Base-by-base conservation (phyloP, 64 coral and sea anemone genomes). In the Pocillopora verrucosa region DNA sequence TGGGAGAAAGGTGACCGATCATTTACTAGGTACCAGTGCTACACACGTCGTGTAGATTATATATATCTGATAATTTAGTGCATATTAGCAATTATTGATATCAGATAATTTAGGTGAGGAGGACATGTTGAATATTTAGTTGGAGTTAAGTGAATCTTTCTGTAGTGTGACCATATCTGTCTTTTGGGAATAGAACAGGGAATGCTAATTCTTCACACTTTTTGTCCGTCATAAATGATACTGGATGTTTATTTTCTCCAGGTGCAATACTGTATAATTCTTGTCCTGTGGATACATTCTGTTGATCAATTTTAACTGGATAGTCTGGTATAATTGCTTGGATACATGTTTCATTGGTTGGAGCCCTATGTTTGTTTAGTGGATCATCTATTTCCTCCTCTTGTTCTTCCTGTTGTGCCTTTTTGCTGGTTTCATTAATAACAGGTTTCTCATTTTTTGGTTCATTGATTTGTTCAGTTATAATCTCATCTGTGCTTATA, bases 101-200 rank as follows among this genome's bases (percentile, higher is more conserved):
- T 60, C 59, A 60, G 59, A 60, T 60, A 60, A 60, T 60, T 60
- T 60, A 9, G 30, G 9, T 60, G 7, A 9, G 7, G 59, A 60
- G 59, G 59, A 60, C 59, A 60, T 60, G 59, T 93, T 56, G 89
- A 93, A 72, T 93, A 93, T 89, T 93, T 93, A 67, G 72, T 75
- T 65, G 92, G 92, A 70, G 92, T 76, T 62, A 83, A 85, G 11
- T 80, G 34, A 82, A 83, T 93, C 92, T 88, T 93, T 93, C 86
- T 83, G 92, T 84, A 41, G 77, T 88, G 63, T 93, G 89, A 75
- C 92, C 92, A 93, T 34, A 93, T 93, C 87, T 93, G 58, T 86
- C 87, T 89, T 87, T 92, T 64, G 84, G 89, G 69, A 91, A 91
- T 64, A 91, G 72, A 74, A 91, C 89, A 74, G 89, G 89, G 58